Percentiles rank a stretch among this genome's conserved stretches.
Evolutionary conservation across 2,797 vertebrate genomes (phyloP).

Genomic region (Chromis chromis): DNA sequence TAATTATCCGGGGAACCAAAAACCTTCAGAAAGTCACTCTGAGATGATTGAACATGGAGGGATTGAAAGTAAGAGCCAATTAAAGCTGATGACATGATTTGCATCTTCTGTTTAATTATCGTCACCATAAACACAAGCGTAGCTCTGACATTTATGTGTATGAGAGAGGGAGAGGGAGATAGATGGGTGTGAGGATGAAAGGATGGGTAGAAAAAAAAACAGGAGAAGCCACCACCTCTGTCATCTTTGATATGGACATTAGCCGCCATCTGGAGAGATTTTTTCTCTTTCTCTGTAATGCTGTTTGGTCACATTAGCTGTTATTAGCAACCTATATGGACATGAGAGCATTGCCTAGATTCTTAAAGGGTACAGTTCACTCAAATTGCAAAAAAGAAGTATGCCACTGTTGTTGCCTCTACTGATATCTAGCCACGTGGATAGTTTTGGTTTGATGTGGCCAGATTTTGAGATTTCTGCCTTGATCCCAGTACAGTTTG

Average conservation of each 20-base stretch:
- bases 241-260: slow-evolving; percentile 48
- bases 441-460: neutral
- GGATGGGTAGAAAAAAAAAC: slow-evolving; percentile 1
- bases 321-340: neutral
- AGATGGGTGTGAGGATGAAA: neutral
- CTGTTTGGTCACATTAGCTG: slow-evolving; percentile 9
- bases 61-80: slow-evolving; percentile 53
- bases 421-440: neutral
- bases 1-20: slow-evolving; percentile 23
- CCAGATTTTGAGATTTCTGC: slow-evolving; percentile 1
- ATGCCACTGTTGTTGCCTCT: neutral
- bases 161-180: neutral
- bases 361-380: neutral
- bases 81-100: slow-evolving; percentile 56
- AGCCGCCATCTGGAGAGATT: slow-evolving; percentile 37
- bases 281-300: neutral
- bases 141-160: slow-evolving; percentile 15
- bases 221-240: slow-evolving; percentile 8
- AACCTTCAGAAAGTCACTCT: slow-evolving; percentile 23
- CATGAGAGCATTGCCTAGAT: neutral
- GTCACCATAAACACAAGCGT: slow-evolving; percentile 40
- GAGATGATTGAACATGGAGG: slow-evolving; percentile 52
- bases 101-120: slow-evolving; percentile 59
- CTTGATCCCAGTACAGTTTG: neutral
- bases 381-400: neutral